Base-by-base conservation (phyloP, 2,888 invertebrate species). In the Erpobdella octoculata region DNA sequence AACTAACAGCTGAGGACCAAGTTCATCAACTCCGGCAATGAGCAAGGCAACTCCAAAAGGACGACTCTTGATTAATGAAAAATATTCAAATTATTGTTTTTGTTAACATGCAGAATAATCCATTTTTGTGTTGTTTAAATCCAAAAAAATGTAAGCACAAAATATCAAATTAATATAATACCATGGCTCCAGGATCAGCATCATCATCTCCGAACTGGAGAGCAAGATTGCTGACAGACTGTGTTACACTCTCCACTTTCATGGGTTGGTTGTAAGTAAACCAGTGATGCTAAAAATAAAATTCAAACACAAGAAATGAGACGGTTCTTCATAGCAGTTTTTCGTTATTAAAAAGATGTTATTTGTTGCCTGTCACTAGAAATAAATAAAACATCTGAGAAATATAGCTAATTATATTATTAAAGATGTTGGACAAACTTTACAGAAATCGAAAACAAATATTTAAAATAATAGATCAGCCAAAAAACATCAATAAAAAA, bases 151-250 rank as follows among this genome's bases (percentile, higher is more conserved):
- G 12, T 59, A 18, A 18, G 18, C 12, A 59, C 21, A 12, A 59
- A 59, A 18, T 59, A 59, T 15, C 21, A 15, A 25, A 18, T 59
- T 59, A 25, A 59, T 59, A 59, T 15, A 12, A 18, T 89, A 74
- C 92, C 93, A 86, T 87, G 18, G 86, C 85, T 73, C 85, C 85
- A 37, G 84, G 84, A 83, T 95, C 93, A 9, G 91, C 91, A 81
- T 96, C 95, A 76, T 95, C 95, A 83, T 98, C 98, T 15, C 98
- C 97, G 85, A 99, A 99, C 81, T 95, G 93, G 80, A 98, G 93
- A n/a, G 98, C 97, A 78, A 98, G 85, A 84, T 97, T 96, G 58
- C 97, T 96, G 0, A 99, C 97, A 3, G 97, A 93, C 83, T 97
- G 96, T 0, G 97, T 95, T 77, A 96, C 93, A 8, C 95, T 96